Percentiles rank a stretch among this genome's conserved stretches.
Conservation (phyloP, 1,140 invertebrate species). For the Ceratitis capitata region DNA sequence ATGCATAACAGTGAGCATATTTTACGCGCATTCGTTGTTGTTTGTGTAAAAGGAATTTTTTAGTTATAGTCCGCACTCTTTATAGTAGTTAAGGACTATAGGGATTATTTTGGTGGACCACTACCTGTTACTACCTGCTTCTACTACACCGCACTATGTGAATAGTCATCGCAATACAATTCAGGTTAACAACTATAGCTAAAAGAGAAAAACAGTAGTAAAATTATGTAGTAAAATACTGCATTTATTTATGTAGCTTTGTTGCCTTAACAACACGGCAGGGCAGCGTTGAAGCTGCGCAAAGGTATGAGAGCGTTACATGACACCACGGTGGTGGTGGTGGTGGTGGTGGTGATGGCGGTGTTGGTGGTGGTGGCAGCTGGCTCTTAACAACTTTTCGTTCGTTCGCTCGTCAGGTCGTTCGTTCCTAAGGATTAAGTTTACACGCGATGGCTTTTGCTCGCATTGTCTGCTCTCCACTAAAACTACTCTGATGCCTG, state of each 20-base stretch:
- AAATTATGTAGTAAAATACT: too few relatives aligned
- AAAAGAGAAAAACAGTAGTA: not conserved
- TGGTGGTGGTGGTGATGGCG: too few relatives aligned
- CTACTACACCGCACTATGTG: too few relatives aligned
- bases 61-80: constrained; percentile 1
- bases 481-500: too few relatives aligned
- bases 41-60: not conserved
- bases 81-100: constrained; percentile 26
- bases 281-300: too few relatives aligned
- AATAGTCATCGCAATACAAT: not conserved
- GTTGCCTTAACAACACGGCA: too few relatives aligned
- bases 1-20: not conserved
- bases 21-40: not conserved
- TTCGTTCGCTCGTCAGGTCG: too few relatives aligned
- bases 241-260: too few relatives aligned
- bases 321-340: too few relatives aligned
- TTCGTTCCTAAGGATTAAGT: not conserved
- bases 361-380: not conserved
- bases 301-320: too few relatives aligned
- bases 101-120: constrained; percentile 25
- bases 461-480: not conserved
- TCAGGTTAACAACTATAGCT: not conserved
- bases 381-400: not conserved
- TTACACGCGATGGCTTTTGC: not conserved
- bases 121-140: not conserved